phyloP scores from a whole-genome alignment of 2,113 vertebrate genomes.

The Oreochromis spilurus region DNA sequence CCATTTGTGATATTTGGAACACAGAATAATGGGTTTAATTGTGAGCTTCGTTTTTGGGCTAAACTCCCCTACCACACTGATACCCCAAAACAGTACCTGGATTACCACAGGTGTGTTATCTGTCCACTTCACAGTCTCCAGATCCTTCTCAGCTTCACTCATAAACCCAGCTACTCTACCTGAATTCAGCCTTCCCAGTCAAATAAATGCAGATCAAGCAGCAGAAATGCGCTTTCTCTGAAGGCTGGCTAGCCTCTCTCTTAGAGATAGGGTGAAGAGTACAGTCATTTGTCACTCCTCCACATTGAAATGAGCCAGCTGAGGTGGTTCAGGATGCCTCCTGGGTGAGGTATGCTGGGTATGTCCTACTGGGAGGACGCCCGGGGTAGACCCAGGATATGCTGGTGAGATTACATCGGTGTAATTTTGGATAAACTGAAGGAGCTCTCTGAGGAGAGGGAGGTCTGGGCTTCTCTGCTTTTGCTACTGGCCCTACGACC shows the following conservation, averaged over 20 bases:
- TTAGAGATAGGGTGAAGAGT: background rate
- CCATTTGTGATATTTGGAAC: slow-evolving; percentile 1
- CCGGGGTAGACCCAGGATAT: background rate
- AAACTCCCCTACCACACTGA: background rate
- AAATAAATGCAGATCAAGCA: background rate
- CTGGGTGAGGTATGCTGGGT: background rate
- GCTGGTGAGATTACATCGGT: background rate
- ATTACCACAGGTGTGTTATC: background rate
- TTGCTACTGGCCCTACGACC: background rate
- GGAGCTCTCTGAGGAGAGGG: background rate
- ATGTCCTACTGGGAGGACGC: background rate
- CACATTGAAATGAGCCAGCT: background rate
- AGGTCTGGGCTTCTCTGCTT: background rate
- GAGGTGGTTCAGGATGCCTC: background rate
- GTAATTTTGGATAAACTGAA: background rate
- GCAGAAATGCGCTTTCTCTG: background rate
- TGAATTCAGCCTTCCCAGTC: background rate
- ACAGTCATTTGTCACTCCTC: background rate
- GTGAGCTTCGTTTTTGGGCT: background rate
- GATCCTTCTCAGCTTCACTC: background rate
- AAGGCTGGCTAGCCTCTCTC: background rate
- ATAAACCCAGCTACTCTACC: background rate
- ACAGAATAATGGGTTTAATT: background rate
- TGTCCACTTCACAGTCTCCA: background rate
- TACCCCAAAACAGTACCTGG: background rate